phyloP scores from a whole-genome alignment of 2,113 vertebrate species.

The Megalops atlanticus region DNA sequence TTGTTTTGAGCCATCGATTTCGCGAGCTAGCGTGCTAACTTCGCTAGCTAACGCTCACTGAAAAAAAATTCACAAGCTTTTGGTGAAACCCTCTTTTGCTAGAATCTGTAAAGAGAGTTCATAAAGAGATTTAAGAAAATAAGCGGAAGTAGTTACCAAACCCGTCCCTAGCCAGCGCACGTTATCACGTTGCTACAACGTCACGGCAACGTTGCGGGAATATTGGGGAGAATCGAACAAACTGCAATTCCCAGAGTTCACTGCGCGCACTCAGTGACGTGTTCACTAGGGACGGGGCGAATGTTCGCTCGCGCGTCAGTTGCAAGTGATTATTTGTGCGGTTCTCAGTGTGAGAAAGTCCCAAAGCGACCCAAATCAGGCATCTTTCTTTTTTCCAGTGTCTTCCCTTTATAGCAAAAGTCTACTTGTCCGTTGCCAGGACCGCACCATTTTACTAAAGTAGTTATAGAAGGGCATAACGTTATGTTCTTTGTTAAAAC shows the following conservation, averaged over 20 bases:
- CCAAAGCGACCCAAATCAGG: background rate
- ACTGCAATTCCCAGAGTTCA: constrained; percentile 55
- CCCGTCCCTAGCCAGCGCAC: constrained; percentile 24
- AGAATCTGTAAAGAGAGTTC: constrained; percentile 29
- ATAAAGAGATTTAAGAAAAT: constrained; percentile 25
- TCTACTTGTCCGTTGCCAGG: background rate
- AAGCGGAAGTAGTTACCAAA: constrained; percentile 52
- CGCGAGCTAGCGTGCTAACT: background rate
- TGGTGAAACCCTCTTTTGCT: constrained; percentile 16
- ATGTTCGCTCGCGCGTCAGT: too few species aligned
- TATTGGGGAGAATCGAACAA: constrained; percentile 29
- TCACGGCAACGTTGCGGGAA: constrained; percentile 58
- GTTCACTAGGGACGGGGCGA: background rate
- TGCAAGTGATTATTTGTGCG: background rate
- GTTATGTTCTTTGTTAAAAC: too few species aligned
- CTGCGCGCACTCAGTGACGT: background rate
- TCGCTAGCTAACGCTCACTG: constrained; percentile 6
- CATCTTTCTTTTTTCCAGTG: background rate
- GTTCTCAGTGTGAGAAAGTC: constrained; percentile 1
- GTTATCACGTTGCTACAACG: constrained; percentile 57
- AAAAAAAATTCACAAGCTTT: background rate
- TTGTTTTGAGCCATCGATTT: constrained; percentile 48
- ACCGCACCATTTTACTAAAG: too few species aligned
- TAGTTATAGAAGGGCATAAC: too few species aligned
- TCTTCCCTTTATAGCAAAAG: background rate